Evolutionary conservation across 2,113 vertebrate species (phyloP).

Genomic region (Calypte anna): DNA sequence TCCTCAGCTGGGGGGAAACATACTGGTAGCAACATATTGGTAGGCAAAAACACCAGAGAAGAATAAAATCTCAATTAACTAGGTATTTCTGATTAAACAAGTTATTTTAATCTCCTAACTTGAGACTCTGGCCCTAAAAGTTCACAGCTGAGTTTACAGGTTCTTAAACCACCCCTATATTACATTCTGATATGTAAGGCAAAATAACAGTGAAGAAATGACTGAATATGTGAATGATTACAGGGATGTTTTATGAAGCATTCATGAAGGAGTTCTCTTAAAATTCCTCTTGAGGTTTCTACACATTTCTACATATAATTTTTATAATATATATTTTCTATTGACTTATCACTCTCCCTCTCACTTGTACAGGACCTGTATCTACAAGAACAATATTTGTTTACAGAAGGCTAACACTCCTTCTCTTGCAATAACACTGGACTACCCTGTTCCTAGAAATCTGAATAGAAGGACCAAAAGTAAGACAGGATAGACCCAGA

Average conservation of each 20-base stretch:
- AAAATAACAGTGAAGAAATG: not conserved
- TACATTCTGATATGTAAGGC: not conserved
- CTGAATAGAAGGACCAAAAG: not conserved
- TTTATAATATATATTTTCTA: not conserved
- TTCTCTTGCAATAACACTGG: not conserved
- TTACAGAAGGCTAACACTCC: not conserved
- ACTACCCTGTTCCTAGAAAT: not conserved
- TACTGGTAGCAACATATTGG: not conserved
- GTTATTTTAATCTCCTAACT: not conserved
- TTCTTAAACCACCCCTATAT: not conserved
- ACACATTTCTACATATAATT: not conserved
- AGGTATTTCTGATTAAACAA: not conserved
- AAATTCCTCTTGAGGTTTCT: not conserved
- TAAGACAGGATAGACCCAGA: not conserved
- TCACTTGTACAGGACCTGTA: not conserved
- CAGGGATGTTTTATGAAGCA: not conserved
- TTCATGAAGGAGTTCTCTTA: not conserved
- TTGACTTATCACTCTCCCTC: not conserved
- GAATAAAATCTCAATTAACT: not conserved
- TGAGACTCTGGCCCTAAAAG: not conserved
- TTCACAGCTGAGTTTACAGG: not conserved
- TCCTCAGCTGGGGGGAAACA: too few species aligned
- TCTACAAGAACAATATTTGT: not conserved
- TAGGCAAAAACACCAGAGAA: not conserved
- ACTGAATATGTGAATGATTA: not conserved